Base-by-base conservation (phyloP, 2,888 invertebrate species). In the Argyresthia goedartella region DNA sequence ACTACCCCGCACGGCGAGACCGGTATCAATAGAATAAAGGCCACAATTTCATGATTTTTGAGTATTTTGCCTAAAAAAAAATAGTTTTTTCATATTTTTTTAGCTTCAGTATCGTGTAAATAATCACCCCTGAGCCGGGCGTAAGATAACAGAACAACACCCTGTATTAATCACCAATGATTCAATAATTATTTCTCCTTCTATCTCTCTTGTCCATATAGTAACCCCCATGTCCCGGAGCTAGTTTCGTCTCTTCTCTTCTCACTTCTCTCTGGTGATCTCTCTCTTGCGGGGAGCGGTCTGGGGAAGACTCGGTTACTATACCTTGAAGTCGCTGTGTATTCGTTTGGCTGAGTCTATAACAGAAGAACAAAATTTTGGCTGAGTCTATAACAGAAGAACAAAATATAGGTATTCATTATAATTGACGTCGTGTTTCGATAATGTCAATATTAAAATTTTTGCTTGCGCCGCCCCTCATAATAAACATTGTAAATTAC, bases 281-380 rank as follows among this genome's bases (percentile, higher is more conserved):
- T 48, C 67, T 75, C 6, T 81, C 78, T 45, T 77, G 76, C 54
- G 65, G 62, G 1, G 67, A 65, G 0, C 58, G 53, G 0, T 71
- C 74, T 0, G 69, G 63, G 1, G 78, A 70, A 3, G 69, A 70
- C 46, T 77, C 74, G 35, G 44, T 16, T 15, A 16, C 62, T 49
- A 82, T 82, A 15, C 84, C 85, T 65, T 85, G 85, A 0, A 85
- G 71, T 9, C 81, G 76, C 34, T 79, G 77, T 0, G 76, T 71
- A 64, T 81, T 82, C 4, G 71, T 76, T 63, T 84, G 84, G 50
- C 84, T 84, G 11, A 84, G 61, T 54, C 84, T 85, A 64, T 9
- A 52, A 55, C 8, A 45, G 14, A 44, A 10, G 36, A 14, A 41
- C n/a, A n/a, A n/a, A n/a, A n/a, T n/a, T 76, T 63, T 84, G 84